Evolutionary conservation across 1,140 invertebrate species (phyloP), one percentile per base, ranked within the genome.

Genomic region (Diploscapter pachys): DNA sequence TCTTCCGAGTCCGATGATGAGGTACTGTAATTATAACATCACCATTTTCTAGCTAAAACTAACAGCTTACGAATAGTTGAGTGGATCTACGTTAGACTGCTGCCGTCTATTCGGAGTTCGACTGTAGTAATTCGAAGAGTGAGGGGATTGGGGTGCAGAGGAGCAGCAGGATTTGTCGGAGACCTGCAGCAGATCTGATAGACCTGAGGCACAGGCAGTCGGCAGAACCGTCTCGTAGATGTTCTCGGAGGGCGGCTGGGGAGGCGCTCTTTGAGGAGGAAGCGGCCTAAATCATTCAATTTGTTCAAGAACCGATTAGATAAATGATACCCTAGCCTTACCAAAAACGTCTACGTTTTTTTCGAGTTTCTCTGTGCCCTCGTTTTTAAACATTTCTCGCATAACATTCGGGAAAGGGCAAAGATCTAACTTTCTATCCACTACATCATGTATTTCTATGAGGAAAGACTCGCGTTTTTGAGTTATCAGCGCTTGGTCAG

Each of bases 181-280:
- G 11, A 54, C 48, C 52, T 76, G 50, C 4, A 51, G 53, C 9
- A 69, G 71, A 5, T 66, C 57, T 52, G 57, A 63, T 3, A 31
- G 13, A 54, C 66, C n/a, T 5, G 77, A 78, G 31, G 77, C 76
- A 62, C 74, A 77, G 5, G 77, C 31, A 31, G 31, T 31, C 31
- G 31, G 77, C 31, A 78, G 77, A 53, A 83, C 79, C n/a, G 82
- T 83, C 65, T 83, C 82, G 65, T 83, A 83, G 11, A 84, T 78
- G 67, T 83, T 83, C 64, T 83, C 82, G 6, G 82, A 72, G 57
- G 81, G 72, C 48, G 75, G 75, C 11, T 56, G 75, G 5, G 72
- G 77, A 4, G 81, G 80, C 13, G 80, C 64, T 8, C 67, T 54
- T 11, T 77, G 78, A 31, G 73, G 76, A 63, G 59, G 73, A 55